Evolutionary conservation across 2,888 invertebrate species (phyloP), one percentile per base, ranked within the genome.

Genomic region (Nomada fucata): DNA sequence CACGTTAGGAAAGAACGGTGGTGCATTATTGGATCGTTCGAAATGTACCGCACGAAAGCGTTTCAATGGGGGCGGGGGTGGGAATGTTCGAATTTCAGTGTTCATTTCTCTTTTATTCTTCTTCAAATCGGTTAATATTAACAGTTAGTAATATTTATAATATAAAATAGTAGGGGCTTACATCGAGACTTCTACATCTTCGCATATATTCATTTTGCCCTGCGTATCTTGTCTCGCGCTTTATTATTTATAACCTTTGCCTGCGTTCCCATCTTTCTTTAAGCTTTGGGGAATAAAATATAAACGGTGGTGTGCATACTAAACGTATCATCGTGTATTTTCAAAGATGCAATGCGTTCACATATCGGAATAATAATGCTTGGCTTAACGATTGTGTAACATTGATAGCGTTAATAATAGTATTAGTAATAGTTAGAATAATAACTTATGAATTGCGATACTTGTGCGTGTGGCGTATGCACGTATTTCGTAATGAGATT

Each of bases 281-380:
- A 59, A 15, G 13, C 59, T 15, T 59, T 59, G 11, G 7, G 36
- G 11, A 73, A 64, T 52, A n/a, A 78, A 69, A 23, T 18, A 13
- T 42, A 36, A 36, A 36, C 36, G 36, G 26, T 36, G n/a, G 42
- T 53, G 11, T 55, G 20, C 44, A 82, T 86, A 83, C 70, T 84
- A 82, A 89, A 88, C 84, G 70, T 88, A 82, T 84, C 75, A 83
- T 77, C 79, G 81, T 88, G 83, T 87, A 87, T 86, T 89, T 89
- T 59, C 79, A 82, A 88, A 80, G 82, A 83, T 86, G 64, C 81
- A 85, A 83, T 87, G 82, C 84, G 82, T 89, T 89, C 86, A 87
- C 82, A 86, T 89, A 84, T 85, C 76, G 64, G 78, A 74, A 69
- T 84, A 75, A 85, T 84, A 64, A 47, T 15, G 15, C 65, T 76